Percentiles rank a stretch among this genome's conserved stretches.
phyloP scores from a whole-genome alignment of 2,113 vertebrate species.

The Talpa occidentalis region DNA sequence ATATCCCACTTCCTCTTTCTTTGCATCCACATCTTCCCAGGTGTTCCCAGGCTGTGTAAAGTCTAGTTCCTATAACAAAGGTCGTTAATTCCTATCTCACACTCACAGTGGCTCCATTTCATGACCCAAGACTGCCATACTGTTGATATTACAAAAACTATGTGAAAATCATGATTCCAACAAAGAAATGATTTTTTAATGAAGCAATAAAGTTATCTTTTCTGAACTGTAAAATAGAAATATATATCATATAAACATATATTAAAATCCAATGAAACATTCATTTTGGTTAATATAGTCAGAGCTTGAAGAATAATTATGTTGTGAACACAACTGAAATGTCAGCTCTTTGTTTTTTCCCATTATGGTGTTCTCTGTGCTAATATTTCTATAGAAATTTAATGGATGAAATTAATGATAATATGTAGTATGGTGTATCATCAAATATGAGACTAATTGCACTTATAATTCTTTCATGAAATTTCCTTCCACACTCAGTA shows the following conservation, averaged over 20 bases:
- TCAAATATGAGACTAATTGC: not conserved
- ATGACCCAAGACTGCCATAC: not conserved
- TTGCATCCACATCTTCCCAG: not conserved
- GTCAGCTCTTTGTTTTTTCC: not conserved
- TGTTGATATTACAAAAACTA: not conserved
- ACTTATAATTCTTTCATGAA: not conserved
- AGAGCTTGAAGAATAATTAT: slow-evolving; percentile 1
- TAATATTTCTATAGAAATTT: slow-evolving; percentile 15
- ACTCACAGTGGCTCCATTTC: not conserved
- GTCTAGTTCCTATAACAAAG: not conserved
- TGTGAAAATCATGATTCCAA: not conserved
- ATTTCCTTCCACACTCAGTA: not conserved
- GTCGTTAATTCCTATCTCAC: not conserved
- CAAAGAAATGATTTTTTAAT: not conserved
- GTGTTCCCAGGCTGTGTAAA: not conserved
- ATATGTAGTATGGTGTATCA: not conserved
- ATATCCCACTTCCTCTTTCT: not conserved
- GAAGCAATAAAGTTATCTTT: not conserved
- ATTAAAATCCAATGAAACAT: slow-evolving; percentile 37
- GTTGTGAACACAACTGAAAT: not conserved
- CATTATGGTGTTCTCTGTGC: not conserved
- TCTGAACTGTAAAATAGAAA: not conserved
- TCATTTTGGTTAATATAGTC: not conserved
- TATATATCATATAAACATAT: not conserved
- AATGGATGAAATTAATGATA: not conserved